Base-by-base conservation (phyloP, 2,797 vertebrate species). In the Cryptoblepharus egeriae region DNA sequence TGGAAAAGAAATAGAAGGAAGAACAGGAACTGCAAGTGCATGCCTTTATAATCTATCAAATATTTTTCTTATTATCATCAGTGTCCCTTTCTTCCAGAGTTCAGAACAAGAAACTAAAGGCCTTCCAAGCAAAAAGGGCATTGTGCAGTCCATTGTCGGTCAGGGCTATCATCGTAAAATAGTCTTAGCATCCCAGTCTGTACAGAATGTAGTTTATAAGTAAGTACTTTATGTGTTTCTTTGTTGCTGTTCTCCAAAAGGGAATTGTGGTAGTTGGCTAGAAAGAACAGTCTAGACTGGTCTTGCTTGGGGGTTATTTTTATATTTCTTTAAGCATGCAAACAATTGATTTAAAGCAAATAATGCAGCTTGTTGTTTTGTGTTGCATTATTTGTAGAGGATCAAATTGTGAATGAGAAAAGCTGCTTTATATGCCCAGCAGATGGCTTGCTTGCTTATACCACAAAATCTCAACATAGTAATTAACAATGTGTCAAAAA, bases 141-240 rank as follows among this genome's bases (percentile, higher is more conserved):
- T 99, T 35, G 98, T 99, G 80, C 98, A 99, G 90, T 99, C 98
- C 81, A 97, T 98, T 78, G 97, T 99, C 24, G 99, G 99, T 28
- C 98, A 99, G 94, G 99, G 98, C 30, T 99, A 98, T 95, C 99
- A 99, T 91, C 98, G 98, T 78, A 99, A 99, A 93, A 99, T 99
- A 84, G 96, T 99, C 63, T 93, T 99, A 87, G 98, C 98, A 0
- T 99, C 99, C n/a, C 99, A 99, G 88, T 98, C 98, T 1, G 96
- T 97, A 86, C 98, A 99, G 94, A 99, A 98, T 85, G 96, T 97
- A 0, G 95, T 97, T 80, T 99, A 99, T 96, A 99, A 98, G 99
- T 99, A 90, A 96, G 96, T 95, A 86, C 82, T 22, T 89, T 49
- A 24, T 32, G 3, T 11, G 60, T 28, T 81, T 77, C 12, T 2